These are phyloP conservation scores for Kryptolebias marmoratus DNA, from an alignment of 2,113 vertebrate species.

Conservation along the genomic window DNA sequence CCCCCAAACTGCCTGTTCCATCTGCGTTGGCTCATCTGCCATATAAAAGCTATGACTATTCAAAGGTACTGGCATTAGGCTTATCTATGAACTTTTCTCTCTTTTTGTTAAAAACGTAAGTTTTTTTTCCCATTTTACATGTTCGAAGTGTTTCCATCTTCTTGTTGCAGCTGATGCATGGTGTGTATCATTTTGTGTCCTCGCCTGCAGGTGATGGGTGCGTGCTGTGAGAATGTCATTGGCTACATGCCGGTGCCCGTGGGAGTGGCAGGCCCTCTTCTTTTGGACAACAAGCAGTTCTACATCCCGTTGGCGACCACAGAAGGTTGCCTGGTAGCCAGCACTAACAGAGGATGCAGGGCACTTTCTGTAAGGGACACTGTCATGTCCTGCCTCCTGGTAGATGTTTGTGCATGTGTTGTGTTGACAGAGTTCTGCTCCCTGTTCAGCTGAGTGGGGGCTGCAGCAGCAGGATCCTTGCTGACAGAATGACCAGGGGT, in stretches of 20 bases:
- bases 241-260: conserved; percentile 98
- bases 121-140: background rate
- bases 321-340: conserved; percentile 96
- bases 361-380: conserved; percentile 87
- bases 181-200: background rate
- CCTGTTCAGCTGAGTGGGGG: conserved; percentile 88
- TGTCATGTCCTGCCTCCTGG: background rate
- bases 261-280: conserved; percentile 92
- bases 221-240: conserved; percentile 97
- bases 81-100: background rate
- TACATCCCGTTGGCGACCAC: conserved; percentile 96
- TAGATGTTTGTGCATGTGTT: no score
- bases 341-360: conserved; percentile 94
- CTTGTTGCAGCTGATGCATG: background rate
- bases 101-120: background rate
- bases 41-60: conserved; percentile 93
- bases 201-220: conserved; percentile 88
- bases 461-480: conserved; percentile 88
- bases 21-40: conserved; percentile 87
- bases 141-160: background rate
- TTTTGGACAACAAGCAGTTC: conserved; percentile 88
- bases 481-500: conserved; percentile 94
- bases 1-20: conserved; percentile 83
- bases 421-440: conserved; percentile 6
- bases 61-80: conserved; percentile 79